Evolutionary conservation across 2,113 vertebrate genomes (phyloP), one percentile per base, ranked within the genome.

Genomic region (Paradoxurus hermaphroditus): DNA sequence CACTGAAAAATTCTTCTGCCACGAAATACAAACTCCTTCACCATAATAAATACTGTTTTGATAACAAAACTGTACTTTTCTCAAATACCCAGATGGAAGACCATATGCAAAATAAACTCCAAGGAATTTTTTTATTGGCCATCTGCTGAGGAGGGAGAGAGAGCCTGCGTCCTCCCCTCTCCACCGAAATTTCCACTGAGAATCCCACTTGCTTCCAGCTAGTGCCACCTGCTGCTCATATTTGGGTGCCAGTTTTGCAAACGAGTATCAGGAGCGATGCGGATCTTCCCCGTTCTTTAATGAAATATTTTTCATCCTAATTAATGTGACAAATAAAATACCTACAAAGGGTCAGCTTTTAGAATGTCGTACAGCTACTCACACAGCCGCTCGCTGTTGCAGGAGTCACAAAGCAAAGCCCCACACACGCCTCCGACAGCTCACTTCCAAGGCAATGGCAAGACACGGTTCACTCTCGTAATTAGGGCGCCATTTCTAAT

Each of bases 41-140:
- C 97, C 97, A 98, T 98, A 97, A 98, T 98, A 98, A 98, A 97
- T 83, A 97, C 97, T 99, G 99, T 99, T 99, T 98, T 98, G 98
- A 98, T 98, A 99, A 99, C 98, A 98, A 97, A 98, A 98, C 95
- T 98, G 94, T 98, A 98, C 98, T 98, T 98, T 98, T 98, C 98
- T 98, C 98, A 98, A 99, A 99, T 98, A 98, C 98, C 98, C 99
- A 99, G 98, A 99, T 98, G 98, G 98, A 97, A 97, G 97, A 98
- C 97, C 98, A 99, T 99, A 99, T 99, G 99, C 97, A 98, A 98
- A 98, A 98, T 97, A 98, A 98, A 98, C 97, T 98, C 98, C 91
- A 95, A 97, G 96, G 98, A 98, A 95, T 95, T 98, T 97, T 98
- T 98, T 97, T 98, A 98, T 94, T 90, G 98, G 98, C 98, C 99